Evolutionary conservation across 1,140 invertebrate genomes (phyloP), one percentile per base, ranked within the genome.

Genomic region (Caenorhabditis remanei): DNA sequence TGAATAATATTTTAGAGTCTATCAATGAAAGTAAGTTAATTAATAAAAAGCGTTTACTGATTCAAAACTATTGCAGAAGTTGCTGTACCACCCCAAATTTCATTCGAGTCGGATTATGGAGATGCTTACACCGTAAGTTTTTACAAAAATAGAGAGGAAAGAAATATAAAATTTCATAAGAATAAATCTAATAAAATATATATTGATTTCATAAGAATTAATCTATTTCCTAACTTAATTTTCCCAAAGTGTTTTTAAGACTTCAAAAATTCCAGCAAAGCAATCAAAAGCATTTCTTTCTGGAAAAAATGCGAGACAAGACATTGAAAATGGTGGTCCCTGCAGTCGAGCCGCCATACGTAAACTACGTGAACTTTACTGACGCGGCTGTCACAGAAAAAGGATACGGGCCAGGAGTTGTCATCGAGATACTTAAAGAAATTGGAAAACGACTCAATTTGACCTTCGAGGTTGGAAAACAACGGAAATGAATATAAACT

Each of bases 371-470:
- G 82, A 89, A 89, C 71, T 87, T 86, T 46, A 58, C 88, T 16
- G 86, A 85, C 43, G 86, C 83, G 24, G 88, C 85, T 32, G 71
- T 63, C 40, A 46, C 61, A 16, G 83, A 87, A 43, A 79, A 55
- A 41, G 89, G 89, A 53, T 89, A 89, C 65, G 88, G 88, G n/a
- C 89, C 89, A 14, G 89, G 89, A 83, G 85, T 89, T 40, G 89
- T 89, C 21, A 89, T 89, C 6, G 89, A 89, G 85, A 89, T 89
- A 75, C 82, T 89, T 41, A 89, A 85, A 58, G 88, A 87, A 50
- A 89, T 89, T 13, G 87, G 67, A 46, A 40, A 83, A 43, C 53
- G 75, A 32, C 87, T 89, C 11, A 89, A 89, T 65, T 55, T 89
- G 14, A 89, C 87, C 4, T 89, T 86, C 53, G 63, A 89, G 21